phyloP scores from a whole-genome alignment of 2,888 invertebrate genomes.

The Marronus borbonicus region DNA sequence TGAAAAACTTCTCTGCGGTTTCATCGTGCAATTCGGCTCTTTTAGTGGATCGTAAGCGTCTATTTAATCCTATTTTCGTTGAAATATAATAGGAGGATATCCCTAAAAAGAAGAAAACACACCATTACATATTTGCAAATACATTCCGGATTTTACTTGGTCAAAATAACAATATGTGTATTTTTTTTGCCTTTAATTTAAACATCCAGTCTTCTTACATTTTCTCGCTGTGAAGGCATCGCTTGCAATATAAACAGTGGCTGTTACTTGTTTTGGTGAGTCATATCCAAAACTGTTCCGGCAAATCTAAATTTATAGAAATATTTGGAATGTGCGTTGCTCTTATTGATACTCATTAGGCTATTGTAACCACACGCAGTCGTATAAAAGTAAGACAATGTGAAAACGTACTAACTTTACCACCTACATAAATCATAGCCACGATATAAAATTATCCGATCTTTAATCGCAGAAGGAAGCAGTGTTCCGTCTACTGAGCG shows the following conservation, averaged over 20 bases:
- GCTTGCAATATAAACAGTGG: conserved; percentile 6
- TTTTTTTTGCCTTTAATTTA: no score
- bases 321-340: not conserved
- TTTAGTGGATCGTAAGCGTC: not conserved
- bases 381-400: not conserved
- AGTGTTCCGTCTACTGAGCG: no score
- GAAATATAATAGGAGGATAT: no score
- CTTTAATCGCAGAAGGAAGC: no score
- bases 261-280: not conserved
- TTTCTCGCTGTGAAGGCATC: not conserved
- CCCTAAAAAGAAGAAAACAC: no score
- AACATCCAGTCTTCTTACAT: not conserved
- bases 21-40: not conserved
- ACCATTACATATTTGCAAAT: no score
- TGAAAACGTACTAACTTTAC: not conserved
- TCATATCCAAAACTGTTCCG: not conserved
- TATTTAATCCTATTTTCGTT: no score
- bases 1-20: not conserved
- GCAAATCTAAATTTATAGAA: not conserved
- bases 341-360: not conserved
- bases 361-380: not conserved
- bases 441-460: not conserved
- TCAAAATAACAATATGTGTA: no score
- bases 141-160: no score
- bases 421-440: not conserved